Evolutionary conservation across 2,113 vertebrate genomes (phyloP), one percentile per base, ranked within the genome.

Genomic region (Microtus richardsoni): DNA sequence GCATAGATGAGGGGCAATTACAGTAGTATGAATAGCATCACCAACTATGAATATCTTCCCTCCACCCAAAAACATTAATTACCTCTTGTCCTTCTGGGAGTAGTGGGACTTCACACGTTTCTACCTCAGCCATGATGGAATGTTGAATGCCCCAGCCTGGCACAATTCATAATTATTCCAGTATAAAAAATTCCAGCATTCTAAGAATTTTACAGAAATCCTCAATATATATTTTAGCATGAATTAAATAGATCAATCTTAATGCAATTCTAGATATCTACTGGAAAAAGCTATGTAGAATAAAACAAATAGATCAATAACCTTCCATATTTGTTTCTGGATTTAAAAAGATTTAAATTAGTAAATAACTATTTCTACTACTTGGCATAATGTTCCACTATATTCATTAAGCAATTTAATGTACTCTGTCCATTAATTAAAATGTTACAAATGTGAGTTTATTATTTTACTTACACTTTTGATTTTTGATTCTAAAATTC

Each of bases 241-340:
- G 91, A 96, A 94, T 79, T 94, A 92, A 89, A 36, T 54, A 2
- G 74, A 74, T 95, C 78, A 92, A 80, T 87, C 16, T 39, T 71
- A 89, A 91, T 9, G 68, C 16, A 60, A 60, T 77, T 68, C 3
- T 7, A 75, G 19, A 71, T 58, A 73, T 26, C 2, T 77, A 2
- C 12, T 87, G 36, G 22, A 3, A 47, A 83, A 89, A 84, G 62
- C 7, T 47, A 39, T 70, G 6, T 58, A 82, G 13, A 30, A 75
- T 77, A 96, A 95, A 71, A 2, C 3, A 66, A 5, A 52, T 41
- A 22, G 36, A 77, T n/a, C 24, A 92, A 30, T 16, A 83, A 0
- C 4, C 6, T 71, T 89, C 28, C 10, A 91, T 78, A 1, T 44
- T 0, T 84, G 2, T 79, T 84, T 19, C 44, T 88, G 70, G 75